These are phyloP conservation scores for Tetragonisca angustula DNA, from an alignment of 2,888 invertebrate species.

Conservation along the genomic window DNA sequence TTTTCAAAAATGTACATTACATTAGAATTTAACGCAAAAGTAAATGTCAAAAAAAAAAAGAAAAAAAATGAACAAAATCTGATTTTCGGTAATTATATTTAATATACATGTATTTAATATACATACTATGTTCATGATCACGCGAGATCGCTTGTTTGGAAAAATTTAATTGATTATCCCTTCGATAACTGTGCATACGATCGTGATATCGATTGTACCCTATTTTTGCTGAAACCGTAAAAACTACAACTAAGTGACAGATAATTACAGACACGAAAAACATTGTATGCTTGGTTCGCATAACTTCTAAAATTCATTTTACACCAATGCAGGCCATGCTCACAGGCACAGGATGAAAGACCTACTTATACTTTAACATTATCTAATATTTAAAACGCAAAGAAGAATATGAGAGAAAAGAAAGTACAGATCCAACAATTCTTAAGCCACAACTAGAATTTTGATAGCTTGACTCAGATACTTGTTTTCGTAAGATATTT, in stretches of 20 bases:
- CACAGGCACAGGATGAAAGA: background rate
- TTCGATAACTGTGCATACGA: background rate
- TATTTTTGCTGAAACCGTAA: slow-evolving; percentile 27
- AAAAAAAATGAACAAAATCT: background rate
- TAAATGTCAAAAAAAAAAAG: background rate
- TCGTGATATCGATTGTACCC: slow-evolving; percentile 18
- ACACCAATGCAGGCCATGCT: background rate
- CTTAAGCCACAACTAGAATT: background rate
- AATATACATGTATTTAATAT: too few species aligned
- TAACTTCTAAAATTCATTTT: slow-evolving; percentile 19
- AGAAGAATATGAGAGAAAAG: background rate
- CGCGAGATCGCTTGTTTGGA: background rate
- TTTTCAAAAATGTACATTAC: background rate
- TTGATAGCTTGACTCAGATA: slow-evolving; percentile 3
- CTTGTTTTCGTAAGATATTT: background rate
- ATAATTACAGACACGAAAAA: slow-evolving; percentile 29
- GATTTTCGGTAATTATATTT: background rate
- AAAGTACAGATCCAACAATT: background rate
- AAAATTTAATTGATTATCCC: background rate
- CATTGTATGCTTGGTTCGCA: background rate
- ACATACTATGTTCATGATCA: background rate
- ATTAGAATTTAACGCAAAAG: background rate
- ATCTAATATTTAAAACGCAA: background rate
- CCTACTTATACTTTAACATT: background rate
- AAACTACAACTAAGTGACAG: slow-evolving; percentile 5